Conservation (phyloP, 2,797 vertebrate genomes). For the Arctocebus calabarensis region DNA sequence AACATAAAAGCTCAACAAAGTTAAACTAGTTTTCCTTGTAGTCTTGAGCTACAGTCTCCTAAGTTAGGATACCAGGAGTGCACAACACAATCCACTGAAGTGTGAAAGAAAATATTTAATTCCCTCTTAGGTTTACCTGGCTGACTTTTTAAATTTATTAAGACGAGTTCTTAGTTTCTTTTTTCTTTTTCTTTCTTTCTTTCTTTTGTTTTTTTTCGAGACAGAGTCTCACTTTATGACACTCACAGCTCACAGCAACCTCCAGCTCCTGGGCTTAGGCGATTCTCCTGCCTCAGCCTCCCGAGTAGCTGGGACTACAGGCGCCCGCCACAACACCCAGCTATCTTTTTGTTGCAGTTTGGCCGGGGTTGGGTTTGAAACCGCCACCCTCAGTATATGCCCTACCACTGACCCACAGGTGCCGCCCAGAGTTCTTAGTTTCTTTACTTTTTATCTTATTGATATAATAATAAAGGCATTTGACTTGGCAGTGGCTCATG, state of each 20-base stretch:
- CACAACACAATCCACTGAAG: background rate
- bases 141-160: background rate
- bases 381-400: too few relatives aligned
- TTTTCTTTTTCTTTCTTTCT: background rate
- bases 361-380: too few relatives aligned
- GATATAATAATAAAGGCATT: background rate
- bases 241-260: too few relatives aligned
- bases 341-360: too few relatives aligned
- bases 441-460: constrained; percentile 17
- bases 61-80: background rate
- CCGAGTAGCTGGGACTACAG: too few relatives aligned
- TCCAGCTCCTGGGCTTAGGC: too few relatives aligned
- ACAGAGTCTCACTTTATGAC: too few relatives aligned
- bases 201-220: too few relatives aligned
- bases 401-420: too few relatives aligned
- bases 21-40: background rate
- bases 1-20: constrained; percentile 15
- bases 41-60: background rate
- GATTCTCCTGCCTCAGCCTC: too few relatives aligned
- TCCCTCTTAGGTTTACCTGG: background rate
- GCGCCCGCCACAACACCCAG: too few relatives aligned
- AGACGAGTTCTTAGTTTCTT: constrained; percentile 1
- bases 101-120: background rate
- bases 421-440: background rate
- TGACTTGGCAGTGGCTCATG: background rate